Evolutionary conservation across 2,888 invertebrate genomes (phyloP).

Genomic region (Pammene aurita): DNA sequence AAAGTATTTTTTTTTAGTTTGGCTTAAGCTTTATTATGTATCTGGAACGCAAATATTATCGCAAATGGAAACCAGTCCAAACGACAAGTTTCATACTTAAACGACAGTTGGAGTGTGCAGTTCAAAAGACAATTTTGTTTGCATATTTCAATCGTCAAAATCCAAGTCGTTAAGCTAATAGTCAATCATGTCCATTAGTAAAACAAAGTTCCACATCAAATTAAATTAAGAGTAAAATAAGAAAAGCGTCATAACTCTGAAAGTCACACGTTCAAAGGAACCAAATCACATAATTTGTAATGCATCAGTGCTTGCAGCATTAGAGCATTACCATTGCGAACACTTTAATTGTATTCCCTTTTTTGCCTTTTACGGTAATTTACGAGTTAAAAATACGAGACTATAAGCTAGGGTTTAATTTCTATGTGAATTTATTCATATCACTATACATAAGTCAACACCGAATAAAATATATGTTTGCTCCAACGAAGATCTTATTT

Average conservation of each 20-base stretch:
- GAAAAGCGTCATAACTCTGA: conserved; percentile 12
- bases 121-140: neutral
- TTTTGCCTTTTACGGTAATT: neutral
- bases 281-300: neutral
- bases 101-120: too few relatives aligned
- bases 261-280: conserved; percentile 1
- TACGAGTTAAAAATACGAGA: neutral
- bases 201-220: neutral
- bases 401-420: too few relatives aligned
- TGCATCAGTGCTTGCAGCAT: conserved; percentile 3
- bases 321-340: conserved; percentile 17
- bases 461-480: too few relatives aligned
- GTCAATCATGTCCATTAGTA: conserved; percentile 3
- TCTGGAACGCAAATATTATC: too few relatives aligned
- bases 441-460: too few relatives aligned
- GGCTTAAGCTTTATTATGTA: too few relatives aligned
- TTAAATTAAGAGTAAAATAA: neutral
- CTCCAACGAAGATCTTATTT: too few relatives aligned
- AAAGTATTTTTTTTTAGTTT: too few relatives aligned
- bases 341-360: neutral
- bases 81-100: too few relatives aligned
- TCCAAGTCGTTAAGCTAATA: conserved; percentile 1
- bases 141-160: neutral
- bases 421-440: too few relatives aligned
- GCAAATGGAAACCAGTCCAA: too few relatives aligned